A percentile compares a stretch with the other conserved stretches of the same genome.
Conservation (phyloP, 2,797 vertebrate species). For the Microctenopoma stevenorrisi region DNA sequence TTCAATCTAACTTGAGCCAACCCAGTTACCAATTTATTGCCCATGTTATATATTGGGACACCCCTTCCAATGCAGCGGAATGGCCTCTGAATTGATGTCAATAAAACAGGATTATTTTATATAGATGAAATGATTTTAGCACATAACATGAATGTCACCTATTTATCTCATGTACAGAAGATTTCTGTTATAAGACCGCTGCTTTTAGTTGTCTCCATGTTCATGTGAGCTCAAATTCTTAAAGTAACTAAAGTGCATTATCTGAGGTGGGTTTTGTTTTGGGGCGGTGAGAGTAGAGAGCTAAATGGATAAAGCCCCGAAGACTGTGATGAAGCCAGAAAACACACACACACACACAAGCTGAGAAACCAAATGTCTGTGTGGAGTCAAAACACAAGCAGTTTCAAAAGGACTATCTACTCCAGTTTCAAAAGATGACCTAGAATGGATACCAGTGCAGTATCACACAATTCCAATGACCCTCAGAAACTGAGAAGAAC, state of each 20-base stretch:
- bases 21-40: slow-evolving; percentile 77
- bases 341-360: slow-evolving; percentile 26
- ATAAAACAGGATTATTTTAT: slow-evolving; percentile 22
- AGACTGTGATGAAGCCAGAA: slow-evolving; percentile 28
- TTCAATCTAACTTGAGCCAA: slow-evolving; percentile 88
- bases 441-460: slow-evolving; percentile 37
- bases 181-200: slow-evolving; percentile 15
- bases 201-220: slow-evolving; percentile 5
- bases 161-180: background rate
- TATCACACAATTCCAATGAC: slow-evolving; percentile 1
- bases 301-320: slow-evolving; percentile 65
- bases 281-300: slow-evolving; percentile 34
- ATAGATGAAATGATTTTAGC: background rate
- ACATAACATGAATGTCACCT: background rate
- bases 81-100: slow-evolving; percentile 47
- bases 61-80: slow-evolving; percentile 74
- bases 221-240: slow-evolving; percentile 19
- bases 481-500: slow-evolving; percentile 3
- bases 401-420: slow-evolving; percentile 49
- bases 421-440: slow-evolving; percentile 48
- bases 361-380: slow-evolving; percentile 6
- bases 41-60: slow-evolving; percentile 76
- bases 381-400: slow-evolving; percentile 11
- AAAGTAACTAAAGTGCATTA: slow-evolving; percentile 44
- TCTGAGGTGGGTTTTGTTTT: slow-evolving; percentile 45